Evolutionary conservation across 2,113 vertebrate species (phyloP).

Genomic region (Macroglossus sobrinus): DNA sequence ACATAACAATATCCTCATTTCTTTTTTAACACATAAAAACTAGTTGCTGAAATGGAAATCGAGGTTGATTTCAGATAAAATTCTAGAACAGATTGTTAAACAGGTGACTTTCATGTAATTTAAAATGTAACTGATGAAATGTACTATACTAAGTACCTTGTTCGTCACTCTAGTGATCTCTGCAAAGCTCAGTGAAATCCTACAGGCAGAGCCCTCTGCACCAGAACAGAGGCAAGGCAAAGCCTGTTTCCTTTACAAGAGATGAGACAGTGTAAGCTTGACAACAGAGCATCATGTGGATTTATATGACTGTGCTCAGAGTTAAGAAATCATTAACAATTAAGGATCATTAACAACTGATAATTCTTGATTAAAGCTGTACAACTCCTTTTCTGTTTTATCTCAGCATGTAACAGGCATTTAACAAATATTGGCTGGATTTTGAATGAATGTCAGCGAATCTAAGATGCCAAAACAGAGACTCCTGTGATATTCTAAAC

Average conservation of each 20-base stretch:
- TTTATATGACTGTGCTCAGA: not conserved
- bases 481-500: not conserved
- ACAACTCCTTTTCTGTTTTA: not conserved
- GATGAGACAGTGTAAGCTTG: not conserved
- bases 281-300: not conserved
- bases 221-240: not conserved
- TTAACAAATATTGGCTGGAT: not conserved
- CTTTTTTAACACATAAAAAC: not conserved
- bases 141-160: not conserved
- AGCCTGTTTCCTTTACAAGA: not conserved
- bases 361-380: not conserved
- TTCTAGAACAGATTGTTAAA: conserved; percentile 2
- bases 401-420: not conserved
- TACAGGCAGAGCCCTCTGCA: not conserved
- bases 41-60: not conserved
- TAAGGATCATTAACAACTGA: not conserved
- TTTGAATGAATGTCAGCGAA: not conserved
- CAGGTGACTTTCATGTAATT: conserved; percentile 38
- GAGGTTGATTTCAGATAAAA: conserved; percentile 15
- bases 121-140: not conserved
- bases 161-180: not conserved
- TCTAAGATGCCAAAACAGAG: not conserved
- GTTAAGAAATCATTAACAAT: not conserved
- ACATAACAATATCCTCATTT: not conserved
- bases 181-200: not conserved